Evolutionary conservation across 2,888 invertebrate genomes (phyloP), one percentile per base, ranked within the genome.

Genomic region (Dascillus cervinus): DNA sequence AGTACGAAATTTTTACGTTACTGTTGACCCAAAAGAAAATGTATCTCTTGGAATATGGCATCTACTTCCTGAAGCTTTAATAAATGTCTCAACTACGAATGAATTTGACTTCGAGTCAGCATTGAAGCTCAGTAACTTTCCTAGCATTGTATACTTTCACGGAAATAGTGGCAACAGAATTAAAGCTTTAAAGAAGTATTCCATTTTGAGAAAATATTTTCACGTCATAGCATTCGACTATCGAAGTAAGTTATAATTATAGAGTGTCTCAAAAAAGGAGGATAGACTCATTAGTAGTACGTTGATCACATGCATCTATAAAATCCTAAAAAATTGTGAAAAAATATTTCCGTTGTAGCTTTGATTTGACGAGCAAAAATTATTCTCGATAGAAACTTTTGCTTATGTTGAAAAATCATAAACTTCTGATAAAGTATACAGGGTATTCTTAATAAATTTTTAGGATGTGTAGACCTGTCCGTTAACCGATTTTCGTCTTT

Each of bases 161-260:
- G 85, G 84, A 1, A 85, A 84, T 55, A 77, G 82, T 5, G 79
- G 77, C 2, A 76, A 78, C 15, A 65, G 87, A 39, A 82, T 77
- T 11, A 78, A 77, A 10, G 66, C 88, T 25, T 67, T 82, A 14
- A 77, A 80, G 53, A 66, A 88, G 24, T 88, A 89, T 60, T 75
- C 79, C 52, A 62, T 84, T 21, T 65, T 90, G 11, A 70, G 77
- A 34, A 68, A 70, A 34, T 60, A 82, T 53, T 86, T 77, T 58
- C 85, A 90, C 61, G 77, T 90, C 2, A 62, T 91, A 41, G 70
- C 84, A 5, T 75, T 88, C 49, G 91, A 91, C 61, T 91, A 91
- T 59, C 70, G 90, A 70, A 79, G 82, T 75, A 58, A 65, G 64
- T 50, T 27, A 25, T 9, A 13, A 23, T n/a, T 2, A 3, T 9